Percentiles rank a stretch among this genome's conserved stretches.
phyloP scores from a whole-genome alignment of 2,888 invertebrate genomes.

The Diaprepes abbreviatus region DNA sequence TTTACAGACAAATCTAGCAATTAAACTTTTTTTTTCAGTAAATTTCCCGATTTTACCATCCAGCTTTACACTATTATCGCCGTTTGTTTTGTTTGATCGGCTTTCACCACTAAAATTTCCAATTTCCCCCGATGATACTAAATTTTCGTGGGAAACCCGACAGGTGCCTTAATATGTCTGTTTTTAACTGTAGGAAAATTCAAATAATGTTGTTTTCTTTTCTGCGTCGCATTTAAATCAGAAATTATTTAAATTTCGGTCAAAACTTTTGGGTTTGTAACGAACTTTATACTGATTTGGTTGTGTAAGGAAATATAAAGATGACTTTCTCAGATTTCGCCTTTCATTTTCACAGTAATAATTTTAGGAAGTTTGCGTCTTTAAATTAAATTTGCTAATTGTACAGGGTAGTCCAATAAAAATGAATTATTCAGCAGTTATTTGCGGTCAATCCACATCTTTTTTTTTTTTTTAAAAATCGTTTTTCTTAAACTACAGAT shows the following conservation, averaged over 20 bases:
- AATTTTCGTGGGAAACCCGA: constrained; percentile 8
- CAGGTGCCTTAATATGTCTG: constrained; percentile 11
- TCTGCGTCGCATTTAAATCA: constrained; percentile 4
- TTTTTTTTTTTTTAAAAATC: too few relatives aligned
- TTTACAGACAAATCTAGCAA: too few relatives aligned
- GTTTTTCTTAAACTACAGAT: too few relatives aligned
- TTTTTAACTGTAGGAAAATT: constrained; percentile 12
- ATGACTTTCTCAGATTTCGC: constrained; percentile 1
- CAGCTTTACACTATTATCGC: background rate
- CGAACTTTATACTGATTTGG: constrained; percentile 9
- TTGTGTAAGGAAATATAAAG: constrained; percentile 12
- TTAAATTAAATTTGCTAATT: background rate
- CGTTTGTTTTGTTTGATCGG: background rate
- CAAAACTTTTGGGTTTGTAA: constrained; percentile 1
- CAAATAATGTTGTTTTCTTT: constrained; percentile 20
- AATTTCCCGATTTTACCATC: too few relatives aligned
- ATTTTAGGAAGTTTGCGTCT: background rate
- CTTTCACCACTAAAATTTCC: constrained; percentile 4
- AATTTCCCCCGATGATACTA: background rate
- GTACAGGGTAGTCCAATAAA: too few relatives aligned
- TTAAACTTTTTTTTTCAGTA: too few relatives aligned
- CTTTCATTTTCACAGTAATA: background rate
- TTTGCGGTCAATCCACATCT: too few relatives aligned
- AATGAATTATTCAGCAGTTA: too few relatives aligned
- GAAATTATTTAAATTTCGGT: constrained; percentile 11